Evolutionary conservation across 53 echinoderm and acorn worm genomes (phyloP), one percentile per base, ranked within the genome.

Genomic region (Patiria pectinifera): DNA sequence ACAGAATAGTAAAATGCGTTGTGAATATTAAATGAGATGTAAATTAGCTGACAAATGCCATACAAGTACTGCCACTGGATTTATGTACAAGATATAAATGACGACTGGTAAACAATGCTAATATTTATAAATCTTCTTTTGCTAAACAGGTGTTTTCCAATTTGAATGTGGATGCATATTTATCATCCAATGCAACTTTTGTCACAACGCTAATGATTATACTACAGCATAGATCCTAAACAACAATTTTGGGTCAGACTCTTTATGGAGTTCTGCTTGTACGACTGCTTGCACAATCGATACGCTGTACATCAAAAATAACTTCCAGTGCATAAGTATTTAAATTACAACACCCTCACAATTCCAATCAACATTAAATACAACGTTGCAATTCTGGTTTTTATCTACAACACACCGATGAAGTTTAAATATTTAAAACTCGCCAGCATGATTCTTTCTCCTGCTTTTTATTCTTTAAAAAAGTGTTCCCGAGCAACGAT

Each of bases 41-140:
- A 35, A 23, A 76, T 18, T 80, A 47, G 80, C 22, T n/a, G 4
- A 18, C 53, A 26, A 83, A 3, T 62, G 83, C 43, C 43, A 63
- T 84, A 84, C 63, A 62, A 84, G 84, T 84, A 84, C 84, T 84
- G 84, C 59, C 62, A 62, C 63, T 84, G 84, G 59, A 26, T 62
- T 62, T 63, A 84, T 63, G 74, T 74, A 74, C 74, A 74, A 4
- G 74, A 22, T 18, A 70, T 4, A 15, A 70, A 21, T 66, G 66
- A 66, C 19, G 4, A 5, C 3, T 18, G 19, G 9, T 74, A 74
- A 69, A 18, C 21, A 69, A 15, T 69, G 69, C 69, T 69, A 15
- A 69, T 69, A 15, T 69, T 15, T 69, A 69, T 69, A 69, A 53
- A 53, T 53, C 21, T 21, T 69, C 10, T 69, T 69, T 69, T 4